phyloP scores from a whole-genome alignment of 1,140 invertebrate species.

The Trichomalopsis sarcophagae region DNA sequence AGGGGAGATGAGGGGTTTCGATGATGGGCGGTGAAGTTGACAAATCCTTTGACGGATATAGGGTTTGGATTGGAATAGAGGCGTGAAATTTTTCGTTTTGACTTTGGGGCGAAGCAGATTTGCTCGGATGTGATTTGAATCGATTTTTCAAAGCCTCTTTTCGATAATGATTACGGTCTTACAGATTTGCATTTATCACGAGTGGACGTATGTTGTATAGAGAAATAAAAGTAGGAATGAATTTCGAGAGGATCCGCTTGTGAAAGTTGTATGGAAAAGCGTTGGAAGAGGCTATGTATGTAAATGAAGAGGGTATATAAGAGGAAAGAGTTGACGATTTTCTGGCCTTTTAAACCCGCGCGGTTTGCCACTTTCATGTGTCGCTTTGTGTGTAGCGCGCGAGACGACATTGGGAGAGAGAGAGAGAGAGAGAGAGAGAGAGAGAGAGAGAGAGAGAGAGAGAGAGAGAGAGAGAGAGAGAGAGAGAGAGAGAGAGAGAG shows the following conservation, averaged over 20 bases:
- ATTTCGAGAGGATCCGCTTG: neutral
- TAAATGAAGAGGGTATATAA: conserved; percentile 14
- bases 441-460: neutral
- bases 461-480: too few relatives aligned
- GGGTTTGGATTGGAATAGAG: neutral
- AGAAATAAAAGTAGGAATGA: neutral
- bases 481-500: too few relatives aligned
- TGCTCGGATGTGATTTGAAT: too few relatives aligned
- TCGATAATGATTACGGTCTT: too few relatives aligned
- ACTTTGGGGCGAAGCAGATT: neutral
- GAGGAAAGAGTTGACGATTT: conserved; percentile 27
- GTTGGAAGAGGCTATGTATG: conserved; percentile 3
- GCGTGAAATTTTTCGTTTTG: neutral
- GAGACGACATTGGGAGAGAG: neutral
- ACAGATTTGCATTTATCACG: neutral
- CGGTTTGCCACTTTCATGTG: conserved; percentile 7
- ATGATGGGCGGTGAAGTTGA: neutral
- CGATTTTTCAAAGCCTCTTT: too few relatives aligned
- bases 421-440: neutral
- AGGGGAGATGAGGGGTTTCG: neutral
- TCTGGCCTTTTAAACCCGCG: conserved; percentile 23
- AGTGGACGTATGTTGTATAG: neutral
- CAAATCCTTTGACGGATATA: neutral
- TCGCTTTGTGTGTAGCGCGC: conserved; percentile 4
- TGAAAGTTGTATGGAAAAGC: neutral